A percentile compares a stretch with the other conserved stretches of the same genome.
These are phyloP conservation scores for Hypena proboscidalis DNA, from an alignment of 2,888 invertebrate genomes.

Conservation along the genomic window DNA sequence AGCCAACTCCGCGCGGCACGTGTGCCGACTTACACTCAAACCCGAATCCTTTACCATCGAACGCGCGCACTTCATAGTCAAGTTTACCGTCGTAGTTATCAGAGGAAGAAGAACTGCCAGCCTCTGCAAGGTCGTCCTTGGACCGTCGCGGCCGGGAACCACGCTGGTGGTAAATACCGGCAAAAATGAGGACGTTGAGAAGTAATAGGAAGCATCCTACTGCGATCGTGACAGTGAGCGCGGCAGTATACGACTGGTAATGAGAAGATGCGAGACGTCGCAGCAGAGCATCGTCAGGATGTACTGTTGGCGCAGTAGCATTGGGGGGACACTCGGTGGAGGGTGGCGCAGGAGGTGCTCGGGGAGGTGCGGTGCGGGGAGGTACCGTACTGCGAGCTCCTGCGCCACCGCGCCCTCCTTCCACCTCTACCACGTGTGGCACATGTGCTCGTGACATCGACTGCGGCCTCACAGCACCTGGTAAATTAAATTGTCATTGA, in stretches of 20 bases:
- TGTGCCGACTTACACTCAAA: conserved; percentile 85
- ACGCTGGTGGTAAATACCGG: conserved; percentile 94
- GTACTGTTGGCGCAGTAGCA: conserved; percentile 69
- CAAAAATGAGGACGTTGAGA: conserved; percentile 94
- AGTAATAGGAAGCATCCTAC: conserved; percentile 93
- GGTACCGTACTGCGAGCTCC: conserved; percentile 67
- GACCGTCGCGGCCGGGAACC: conserved; percentile 90
- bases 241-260: conserved; percentile 95
- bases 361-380: conserved; percentile 75
- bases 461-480: conserved; percentile 91
- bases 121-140: conserved; percentile 91
- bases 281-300: conserved; percentile 88
- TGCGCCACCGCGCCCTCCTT: conserved; percentile 58
- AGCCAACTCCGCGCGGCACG: conserved; percentile 75
- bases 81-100: conserved; percentile 86
- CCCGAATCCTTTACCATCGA: conserved; percentile 83
- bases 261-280: conserved; percentile 92
- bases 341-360: conserved; percentile 75
- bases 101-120: conserved; percentile 89
- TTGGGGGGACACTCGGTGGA: conserved; percentile 92
- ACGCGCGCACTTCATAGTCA: conserved; percentile 81
- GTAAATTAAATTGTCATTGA: not conserved
- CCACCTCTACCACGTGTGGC: conserved; percentile 81
- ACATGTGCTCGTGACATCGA: conserved; percentile 88
- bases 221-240: conserved; percentile 94